Conservation (phyloP, 2,113 vertebrate species). For the Python bivittatus region DNA sequence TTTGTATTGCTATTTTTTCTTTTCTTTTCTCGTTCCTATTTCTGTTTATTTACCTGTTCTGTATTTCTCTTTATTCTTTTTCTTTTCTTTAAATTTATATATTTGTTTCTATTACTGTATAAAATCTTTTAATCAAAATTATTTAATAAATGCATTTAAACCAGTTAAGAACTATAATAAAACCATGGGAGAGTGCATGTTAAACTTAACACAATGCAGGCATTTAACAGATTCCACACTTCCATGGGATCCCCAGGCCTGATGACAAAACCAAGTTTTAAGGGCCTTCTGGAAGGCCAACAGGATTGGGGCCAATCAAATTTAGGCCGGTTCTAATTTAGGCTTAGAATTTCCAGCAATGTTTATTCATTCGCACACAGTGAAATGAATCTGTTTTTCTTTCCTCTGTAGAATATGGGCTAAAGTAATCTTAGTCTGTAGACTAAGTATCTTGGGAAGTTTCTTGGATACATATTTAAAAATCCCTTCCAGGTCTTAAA, state of each 20-base stretch:
- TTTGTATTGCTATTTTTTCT: neutral
- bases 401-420: neutral
- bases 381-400: neutral
- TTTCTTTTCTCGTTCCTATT: neutral
- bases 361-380: neutral
- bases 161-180: no score
- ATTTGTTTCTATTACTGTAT: no score
- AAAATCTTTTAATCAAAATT: no score
- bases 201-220: no score
- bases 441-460: neutral
- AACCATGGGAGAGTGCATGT: no score
- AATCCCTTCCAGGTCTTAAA: neutral
- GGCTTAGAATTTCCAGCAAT: neutral
- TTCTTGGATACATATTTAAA: neutral
- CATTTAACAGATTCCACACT: no score
- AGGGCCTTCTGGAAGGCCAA: no score
- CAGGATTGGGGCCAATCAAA: neutral
- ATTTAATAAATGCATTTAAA: no score
- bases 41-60: fast-evolving
- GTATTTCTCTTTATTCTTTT: no score
- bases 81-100: neutral
- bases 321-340: neutral
- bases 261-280: no score
- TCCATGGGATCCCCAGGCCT: no score
- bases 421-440: neutral